phyloP scores from a whole-genome alignment of 30 jellyfish, hydroid and myxozoan genomes.

The Aurelia aurita complex sp. Pacific region DNA sequence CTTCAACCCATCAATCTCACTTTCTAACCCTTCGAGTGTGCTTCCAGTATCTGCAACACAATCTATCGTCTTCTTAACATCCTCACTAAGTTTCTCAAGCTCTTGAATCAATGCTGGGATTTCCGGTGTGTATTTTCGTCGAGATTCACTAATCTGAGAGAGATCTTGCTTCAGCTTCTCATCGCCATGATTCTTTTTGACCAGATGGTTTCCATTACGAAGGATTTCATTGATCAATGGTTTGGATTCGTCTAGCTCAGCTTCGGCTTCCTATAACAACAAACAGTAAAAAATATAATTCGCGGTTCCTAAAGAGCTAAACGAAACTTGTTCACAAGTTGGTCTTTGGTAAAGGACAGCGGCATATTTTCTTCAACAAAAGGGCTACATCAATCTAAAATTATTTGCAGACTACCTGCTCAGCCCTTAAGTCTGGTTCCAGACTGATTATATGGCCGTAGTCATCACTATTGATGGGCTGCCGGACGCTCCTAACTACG shows the following conservation, averaged over 20 bases:
- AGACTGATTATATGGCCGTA: too few species aligned
- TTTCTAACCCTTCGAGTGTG: constrained; percentile 59
- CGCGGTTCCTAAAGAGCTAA: too few species aligned
- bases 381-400: too few species aligned
- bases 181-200: constrained; percentile 63
- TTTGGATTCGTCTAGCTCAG: constrained; percentile 54
- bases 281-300: background rate
- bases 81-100: constrained; percentile 53
- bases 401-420: too few species aligned
- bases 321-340: too few species aligned
- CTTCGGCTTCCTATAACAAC: constrained; percentile 59
- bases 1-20: constrained; percentile 50
- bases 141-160: constrained; percentile 8
- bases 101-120: constrained; percentile 65
- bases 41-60: constrained; percentile 47
- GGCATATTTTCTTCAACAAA: too few species aligned
- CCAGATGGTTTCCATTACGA: constrained; percentile 59
- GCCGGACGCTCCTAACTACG: too few species aligned
- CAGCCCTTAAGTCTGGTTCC: too few species aligned
- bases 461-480: too few species aligned
- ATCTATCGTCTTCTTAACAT: constrained; percentile 46
- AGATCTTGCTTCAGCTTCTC: constrained; percentile 23
- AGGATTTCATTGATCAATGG: constrained; percentile 75
- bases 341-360: too few species aligned
- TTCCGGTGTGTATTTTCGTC: constrained; percentile 5